A percentile compares a stretch with the other conserved stretches of the same genome.
Conservation (phyloP, 1,140 invertebrate genomes). For the Panagrolaimus sp. region DNA sequence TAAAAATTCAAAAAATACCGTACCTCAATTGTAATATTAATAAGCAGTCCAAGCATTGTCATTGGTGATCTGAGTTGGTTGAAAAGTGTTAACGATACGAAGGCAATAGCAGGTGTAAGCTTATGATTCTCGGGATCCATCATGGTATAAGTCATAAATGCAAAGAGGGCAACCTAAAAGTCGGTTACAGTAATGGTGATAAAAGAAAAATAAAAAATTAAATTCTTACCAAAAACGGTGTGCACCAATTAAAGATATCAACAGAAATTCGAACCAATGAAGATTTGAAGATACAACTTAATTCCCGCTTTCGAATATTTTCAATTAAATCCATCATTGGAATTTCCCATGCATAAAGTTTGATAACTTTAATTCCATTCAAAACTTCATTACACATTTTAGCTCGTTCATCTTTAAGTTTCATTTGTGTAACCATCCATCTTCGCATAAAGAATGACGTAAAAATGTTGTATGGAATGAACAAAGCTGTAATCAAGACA, state of each 20-base stretch:
- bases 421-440: conserved; percentile 54
- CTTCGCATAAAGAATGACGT: background rate
- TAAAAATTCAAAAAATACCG: background rate
- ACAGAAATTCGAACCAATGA: background rate
- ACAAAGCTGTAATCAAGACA: background rate
- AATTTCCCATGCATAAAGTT: conserved; percentile 82
- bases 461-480: background rate
- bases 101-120: background rate
- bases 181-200: no score
- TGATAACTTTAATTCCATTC: conserved; percentile 69
- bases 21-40: conserved; percentile 7
- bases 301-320: conserved; percentile 29
- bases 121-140: conserved; percentile 24
- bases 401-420: conserved; percentile 64
- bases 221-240: conserved; percentile 12
- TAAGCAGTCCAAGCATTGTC: background rate
- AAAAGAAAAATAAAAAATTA: no score
- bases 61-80: conserved; percentile 14
- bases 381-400: conserved; percentile 64
- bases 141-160: conserved; percentile 15
- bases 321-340: conserved; percentile 66
- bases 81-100: conserved; percentile 15
- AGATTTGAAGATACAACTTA: background rate
- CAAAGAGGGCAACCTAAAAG: conserved; percentile 30
- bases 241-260: background rate